phyloP scores from a whole-genome alignment of 2,113 vertebrate genomes.

The Suricata suricatta region DNA sequence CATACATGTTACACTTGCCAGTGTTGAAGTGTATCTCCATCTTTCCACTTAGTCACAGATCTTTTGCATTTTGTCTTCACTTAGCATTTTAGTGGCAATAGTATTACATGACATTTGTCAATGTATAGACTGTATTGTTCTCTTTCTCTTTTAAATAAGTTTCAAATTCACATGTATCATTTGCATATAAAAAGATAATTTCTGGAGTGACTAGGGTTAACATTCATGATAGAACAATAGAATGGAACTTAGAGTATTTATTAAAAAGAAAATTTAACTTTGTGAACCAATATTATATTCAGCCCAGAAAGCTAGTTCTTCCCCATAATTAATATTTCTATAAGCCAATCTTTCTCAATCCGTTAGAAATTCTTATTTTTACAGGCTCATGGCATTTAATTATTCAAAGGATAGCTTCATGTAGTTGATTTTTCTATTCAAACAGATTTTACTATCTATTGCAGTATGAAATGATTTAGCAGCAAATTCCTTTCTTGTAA shows the following conservation, averaged over 20 bases:
- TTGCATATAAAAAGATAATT: not conserved
- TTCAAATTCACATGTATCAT: not conserved
- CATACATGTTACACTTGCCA: not conserved
- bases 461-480: conserved; percentile 34
- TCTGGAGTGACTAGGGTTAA: not conserved
- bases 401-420: not conserved
- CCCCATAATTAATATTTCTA: not conserved
- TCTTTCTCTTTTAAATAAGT: not conserved
- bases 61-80: not conserved
- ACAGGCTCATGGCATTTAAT: not conserved
- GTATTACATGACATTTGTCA: conserved; percentile 19
- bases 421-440: conserved; percentile 37
- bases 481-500: not conserved
- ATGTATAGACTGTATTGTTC: not conserved
- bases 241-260: not conserved
- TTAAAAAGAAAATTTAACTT: not conserved
- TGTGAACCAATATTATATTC: not conserved
- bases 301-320: conserved; percentile 13
- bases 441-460: not conserved
- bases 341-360: not conserved
- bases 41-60: not conserved
- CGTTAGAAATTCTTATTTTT: conserved; percentile 30
- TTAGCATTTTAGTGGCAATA: not conserved
- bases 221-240: not conserved
- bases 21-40: not conserved